Percentiles rank a stretch among this genome's conserved stretches.
These are phyloP conservation scores for Alethe castanea DNA, from an alignment of 2,113 vertebrate species.

Conservation along the genomic window DNA sequence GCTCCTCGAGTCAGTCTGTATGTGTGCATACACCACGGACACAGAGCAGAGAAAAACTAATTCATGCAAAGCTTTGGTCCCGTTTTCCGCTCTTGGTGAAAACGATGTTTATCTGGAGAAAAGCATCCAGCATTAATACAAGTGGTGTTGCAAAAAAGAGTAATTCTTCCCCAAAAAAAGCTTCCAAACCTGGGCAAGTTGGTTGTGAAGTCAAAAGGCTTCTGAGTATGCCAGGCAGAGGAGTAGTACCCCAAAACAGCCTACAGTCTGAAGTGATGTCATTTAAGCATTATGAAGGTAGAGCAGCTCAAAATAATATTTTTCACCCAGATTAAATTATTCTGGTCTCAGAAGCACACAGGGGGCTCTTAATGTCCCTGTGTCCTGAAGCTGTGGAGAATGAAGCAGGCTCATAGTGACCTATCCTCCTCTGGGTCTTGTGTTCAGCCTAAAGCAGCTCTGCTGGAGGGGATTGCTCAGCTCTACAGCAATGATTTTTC, in stretches of 20 bases:
- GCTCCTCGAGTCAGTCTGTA: accelerated
- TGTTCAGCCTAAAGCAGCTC: background rate
- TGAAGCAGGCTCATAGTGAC: background rate
- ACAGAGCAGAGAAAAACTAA: background rate
- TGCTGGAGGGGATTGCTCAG: background rate
- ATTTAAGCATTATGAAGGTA: background rate
- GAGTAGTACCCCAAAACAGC: background rate
- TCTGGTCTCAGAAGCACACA: accelerated
- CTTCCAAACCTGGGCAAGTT: background rate
- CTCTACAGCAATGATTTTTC: background rate
- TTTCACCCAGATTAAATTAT: background rate
- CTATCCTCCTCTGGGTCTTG: background rate
- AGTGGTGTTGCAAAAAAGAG: background rate
- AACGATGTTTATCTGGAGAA: background rate
- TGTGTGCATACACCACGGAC: background rate
- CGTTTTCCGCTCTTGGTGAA: background rate
- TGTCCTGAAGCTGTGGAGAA: background rate
- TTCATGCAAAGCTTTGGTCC: background rate
- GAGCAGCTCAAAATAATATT: background rate
- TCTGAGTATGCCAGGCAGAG: background rate
- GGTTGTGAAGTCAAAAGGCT: background rate
- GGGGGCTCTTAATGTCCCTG: background rate
- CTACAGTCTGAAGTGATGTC: background rate
- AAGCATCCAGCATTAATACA: background rate
- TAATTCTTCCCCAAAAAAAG: background rate